Evolutionary conservation across 1,140 invertebrate species (phyloP).

Genomic region (Caenorhabditis elegans): DNA sequence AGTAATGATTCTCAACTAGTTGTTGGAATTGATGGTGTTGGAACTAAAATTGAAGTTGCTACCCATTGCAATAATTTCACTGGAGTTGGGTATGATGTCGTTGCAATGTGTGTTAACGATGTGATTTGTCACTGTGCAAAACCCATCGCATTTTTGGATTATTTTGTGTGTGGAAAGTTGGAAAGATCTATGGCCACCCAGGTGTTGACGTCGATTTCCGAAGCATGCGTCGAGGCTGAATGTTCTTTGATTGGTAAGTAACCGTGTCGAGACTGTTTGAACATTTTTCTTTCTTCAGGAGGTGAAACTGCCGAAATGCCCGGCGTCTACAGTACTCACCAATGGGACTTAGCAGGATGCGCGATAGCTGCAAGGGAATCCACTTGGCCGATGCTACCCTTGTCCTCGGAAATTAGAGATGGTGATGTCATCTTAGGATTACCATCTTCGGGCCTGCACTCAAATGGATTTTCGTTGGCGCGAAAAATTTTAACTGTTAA

Average conservation of each 20-base stretch:
- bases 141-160: slow-evolving; percentile 92
- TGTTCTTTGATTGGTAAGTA: slow-evolving; percentile 74
- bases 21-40: slow-evolving; percentile 92
- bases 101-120: slow-evolving; percentile 97
- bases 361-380: slow-evolving; percentile 74
- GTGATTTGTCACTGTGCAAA: slow-evolving; percentile 89
- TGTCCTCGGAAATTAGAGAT: background rate
- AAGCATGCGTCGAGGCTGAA: slow-evolving; percentile 81
- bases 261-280: slow-evolving; percentile 51
- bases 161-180: slow-evolving; percentile 86
- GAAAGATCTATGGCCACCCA: slow-evolving; percentile 76
- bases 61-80: slow-evolving; percentile 78
- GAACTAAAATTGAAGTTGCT: slow-evolving; percentile 90
- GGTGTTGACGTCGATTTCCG: slow-evolving; percentile 81
- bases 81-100: slow-evolving; percentile 88
- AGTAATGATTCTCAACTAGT: slow-evolving; percentile 80
- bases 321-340: slow-evolving; percentile 82
- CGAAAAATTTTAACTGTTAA: slow-evolving; percentile 78
- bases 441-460: slow-evolving; percentile 85
- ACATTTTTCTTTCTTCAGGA: slow-evolving; percentile 72
- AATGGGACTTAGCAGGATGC: slow-evolving; percentile 92
- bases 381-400: slow-evolving; percentile 47
- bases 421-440: slow-evolving; percentile 77
- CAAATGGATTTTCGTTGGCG: slow-evolving; percentile 94
- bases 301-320: slow-evolving; percentile 96